Conservation (phyloP, 1,140 invertebrate genomes). For the Aphis craccivora region DNA sequence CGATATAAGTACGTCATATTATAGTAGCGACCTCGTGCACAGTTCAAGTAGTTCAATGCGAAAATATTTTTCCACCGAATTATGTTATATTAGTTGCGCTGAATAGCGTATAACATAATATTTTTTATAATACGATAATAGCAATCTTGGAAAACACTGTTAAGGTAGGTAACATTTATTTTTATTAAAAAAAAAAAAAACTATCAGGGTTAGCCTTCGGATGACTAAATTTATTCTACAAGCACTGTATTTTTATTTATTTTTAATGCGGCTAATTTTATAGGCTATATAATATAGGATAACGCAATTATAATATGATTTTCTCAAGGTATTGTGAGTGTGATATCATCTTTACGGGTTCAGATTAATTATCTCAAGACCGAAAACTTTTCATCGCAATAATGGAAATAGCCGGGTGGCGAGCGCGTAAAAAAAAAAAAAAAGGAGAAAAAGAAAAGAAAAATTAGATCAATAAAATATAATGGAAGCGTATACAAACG, state of each 20-base stretch:
- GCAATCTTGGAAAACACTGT: too few relatives aligned
- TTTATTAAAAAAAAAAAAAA: neutral
- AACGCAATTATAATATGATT: conserved; percentile 5
- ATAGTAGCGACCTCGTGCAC: neutral
- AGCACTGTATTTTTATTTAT: neutral
- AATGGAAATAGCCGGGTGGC: neutral
- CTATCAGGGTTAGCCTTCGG: neutral
- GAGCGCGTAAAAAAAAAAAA: neutral
- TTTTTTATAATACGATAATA: too few relatives aligned
- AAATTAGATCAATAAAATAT: conserved; percentile 32
- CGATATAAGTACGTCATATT: neutral
- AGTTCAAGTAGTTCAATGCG: neutral
- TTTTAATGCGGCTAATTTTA: neutral
- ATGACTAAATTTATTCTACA: neutral
- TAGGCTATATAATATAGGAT: neutral
- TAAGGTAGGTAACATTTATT: neutral
- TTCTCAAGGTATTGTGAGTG: neutral
- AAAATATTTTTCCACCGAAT: neutral
- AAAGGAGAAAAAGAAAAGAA: neutral
- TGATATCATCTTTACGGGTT: conserved; percentile 6
- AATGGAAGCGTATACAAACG: neutral
- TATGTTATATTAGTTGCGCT: neutral
- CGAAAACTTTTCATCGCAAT: neutral
- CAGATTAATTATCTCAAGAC: neutral
- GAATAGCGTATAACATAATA: too few relatives aligned